Conservation (phyloP, 2,113 vertebrate species). For the Lepus americanus region DNA sequence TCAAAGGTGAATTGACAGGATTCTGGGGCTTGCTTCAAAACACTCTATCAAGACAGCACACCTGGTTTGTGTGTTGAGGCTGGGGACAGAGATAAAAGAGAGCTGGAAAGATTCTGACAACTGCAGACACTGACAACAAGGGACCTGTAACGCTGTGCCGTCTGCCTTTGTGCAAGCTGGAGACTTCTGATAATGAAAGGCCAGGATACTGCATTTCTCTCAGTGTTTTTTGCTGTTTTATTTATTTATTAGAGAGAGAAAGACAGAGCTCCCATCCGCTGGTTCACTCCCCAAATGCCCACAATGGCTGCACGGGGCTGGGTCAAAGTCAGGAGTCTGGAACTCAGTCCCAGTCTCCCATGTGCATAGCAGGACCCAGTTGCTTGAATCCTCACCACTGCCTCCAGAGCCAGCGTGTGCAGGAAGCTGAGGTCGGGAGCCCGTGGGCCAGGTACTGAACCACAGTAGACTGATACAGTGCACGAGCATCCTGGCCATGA, state of each 20-base stretch:
- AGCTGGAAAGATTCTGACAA: not conserved
- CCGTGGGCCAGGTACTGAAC: not conserved
- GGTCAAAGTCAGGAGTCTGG: no score
- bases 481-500: no score
- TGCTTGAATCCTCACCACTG: no score
- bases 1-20: not conserved
- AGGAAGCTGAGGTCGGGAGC: not conserved
- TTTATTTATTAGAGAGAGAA: no score
- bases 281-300: no score
- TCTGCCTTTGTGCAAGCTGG: not conserved
- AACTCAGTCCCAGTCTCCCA: no score
- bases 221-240: not conserved
- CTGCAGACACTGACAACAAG: not conserved
- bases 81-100: not conserved
- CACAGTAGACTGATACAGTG: no score
- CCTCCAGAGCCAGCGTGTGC: no score
- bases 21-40: not conserved
- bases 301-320: no score
- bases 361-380: no score
- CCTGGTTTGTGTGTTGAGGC: not conserved
- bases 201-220: not conserved
- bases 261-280: no score
- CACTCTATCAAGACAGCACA: not conserved
- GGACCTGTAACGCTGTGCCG: not conserved
- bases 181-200: not conserved